phyloP scores from a whole-genome alignment of 2,888 invertebrate species.

The Drosophila suboccidentalis region DNA sequence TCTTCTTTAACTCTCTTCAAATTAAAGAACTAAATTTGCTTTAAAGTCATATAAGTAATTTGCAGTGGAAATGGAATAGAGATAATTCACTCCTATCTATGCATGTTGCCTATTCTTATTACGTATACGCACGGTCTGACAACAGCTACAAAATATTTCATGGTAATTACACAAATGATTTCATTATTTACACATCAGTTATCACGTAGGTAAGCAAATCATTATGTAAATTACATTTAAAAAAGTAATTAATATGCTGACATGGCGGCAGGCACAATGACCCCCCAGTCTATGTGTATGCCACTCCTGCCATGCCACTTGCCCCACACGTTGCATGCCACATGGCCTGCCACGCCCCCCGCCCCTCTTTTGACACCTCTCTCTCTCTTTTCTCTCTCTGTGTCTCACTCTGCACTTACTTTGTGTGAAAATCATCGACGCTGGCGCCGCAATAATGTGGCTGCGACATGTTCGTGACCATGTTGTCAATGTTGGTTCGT shows the following conservation, averaged over 20 bases:
- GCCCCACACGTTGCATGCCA: constrained; percentile 12
- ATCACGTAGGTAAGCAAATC: constrained; percentile 50
- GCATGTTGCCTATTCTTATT: neutral
- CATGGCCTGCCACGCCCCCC: constrained; percentile 40
- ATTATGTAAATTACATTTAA: constrained; percentile 73
- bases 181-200: constrained; percentile 52
- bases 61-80: neutral
- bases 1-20: too few species aligned
- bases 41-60: neutral
- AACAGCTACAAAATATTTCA: constrained; percentile 22
- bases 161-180: constrained; percentile 68
- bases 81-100: neutral
- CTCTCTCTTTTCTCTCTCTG: too few species aligned
- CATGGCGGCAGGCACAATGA: constrained; percentile 25
- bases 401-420: constrained; percentile 71
- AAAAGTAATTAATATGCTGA: constrained; percentile 72
- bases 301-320: constrained; percentile 39
- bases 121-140: constrained; percentile 21
- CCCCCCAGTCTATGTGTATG: neutral
- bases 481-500: constrained; percentile 62
- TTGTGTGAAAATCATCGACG: constrained; percentile 85
- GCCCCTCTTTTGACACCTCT: neutral
- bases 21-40: too few species aligned
- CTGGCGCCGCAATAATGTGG: constrained; percentile 84
- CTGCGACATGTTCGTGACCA: constrained; percentile 83